Conservation (phyloP, 1,140 invertebrate species). For the Drosophila dunni region DNA sequence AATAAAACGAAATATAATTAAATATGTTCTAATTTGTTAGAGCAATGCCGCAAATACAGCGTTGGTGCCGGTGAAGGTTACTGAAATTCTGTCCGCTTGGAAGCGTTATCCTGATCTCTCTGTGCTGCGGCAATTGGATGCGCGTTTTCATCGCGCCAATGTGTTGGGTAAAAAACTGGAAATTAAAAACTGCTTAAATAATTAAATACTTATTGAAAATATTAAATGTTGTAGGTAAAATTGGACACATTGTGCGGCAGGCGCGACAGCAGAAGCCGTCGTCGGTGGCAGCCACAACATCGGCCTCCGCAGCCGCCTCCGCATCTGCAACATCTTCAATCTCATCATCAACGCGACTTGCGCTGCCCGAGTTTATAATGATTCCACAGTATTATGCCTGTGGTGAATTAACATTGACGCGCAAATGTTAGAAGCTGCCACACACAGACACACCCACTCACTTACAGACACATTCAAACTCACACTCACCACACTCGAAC, state of each 20-base stretch:
- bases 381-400: slow-evolving; percentile 81
- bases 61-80: slow-evolving; percentile 67
- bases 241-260: slow-evolving; percentile 75
- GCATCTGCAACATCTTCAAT: slow-evolving; percentile 46
- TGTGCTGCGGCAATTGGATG: slow-evolving; percentile 67
- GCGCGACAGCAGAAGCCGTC: slow-evolving; percentile 41
- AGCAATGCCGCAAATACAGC: slow-evolving; percentile 30
- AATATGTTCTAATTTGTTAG: slow-evolving; percentile 22
- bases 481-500: background rate
- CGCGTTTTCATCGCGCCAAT: slow-evolving; percentile 71
- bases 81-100: slow-evolving; percentile 70
- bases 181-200: background rate
- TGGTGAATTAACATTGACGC: slow-evolving; percentile 72
- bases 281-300: slow-evolving; percentile 26
- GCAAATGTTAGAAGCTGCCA: slow-evolving; percentile 57
- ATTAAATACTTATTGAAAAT: background rate
- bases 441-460: slow-evolving; percentile 20
- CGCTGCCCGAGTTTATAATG: slow-evolving; percentile 70
- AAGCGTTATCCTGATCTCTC: slow-evolving; percentile 67
- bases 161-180: slow-evolving; percentile 61
- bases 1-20: background rate
- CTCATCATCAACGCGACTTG: slow-evolving; percentile 45
- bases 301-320: slow-evolving; percentile 41
- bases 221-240: slow-evolving; percentile 58
- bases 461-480: slow-evolving; percentile 21